These are phyloP conservation scores for Scaptomyza parva DNA, from an alignment of 2,888 invertebrate genomes.

Conservation along the genomic window DNA sequence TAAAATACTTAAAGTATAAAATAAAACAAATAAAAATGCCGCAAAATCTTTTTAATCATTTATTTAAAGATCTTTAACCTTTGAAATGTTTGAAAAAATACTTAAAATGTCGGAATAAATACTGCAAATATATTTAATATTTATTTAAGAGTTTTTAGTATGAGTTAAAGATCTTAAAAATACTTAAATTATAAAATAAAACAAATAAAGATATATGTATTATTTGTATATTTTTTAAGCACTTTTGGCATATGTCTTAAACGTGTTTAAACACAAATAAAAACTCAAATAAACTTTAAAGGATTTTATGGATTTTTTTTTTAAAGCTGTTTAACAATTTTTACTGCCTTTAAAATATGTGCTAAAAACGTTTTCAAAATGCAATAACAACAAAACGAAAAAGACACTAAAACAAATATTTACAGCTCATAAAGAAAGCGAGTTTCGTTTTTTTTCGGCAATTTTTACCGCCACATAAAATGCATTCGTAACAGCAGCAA, in stretches of 20 bases:
- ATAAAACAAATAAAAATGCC: neutral
- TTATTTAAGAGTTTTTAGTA: neutral
- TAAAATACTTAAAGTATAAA: neutral
- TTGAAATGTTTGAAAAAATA: no score
- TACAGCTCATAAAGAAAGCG: neutral
- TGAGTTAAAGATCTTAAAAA: slow-evolving; percentile 1
- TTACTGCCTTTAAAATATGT: no score
- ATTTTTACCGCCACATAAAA: slow-evolving; percentile 70
- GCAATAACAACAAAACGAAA: slow-evolving; percentile 1
- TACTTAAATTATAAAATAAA: neutral
- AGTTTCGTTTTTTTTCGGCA: neutral
- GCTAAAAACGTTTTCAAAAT: no score
- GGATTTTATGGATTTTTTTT: no score
- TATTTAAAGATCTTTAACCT: neutral
- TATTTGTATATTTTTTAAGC: no score
- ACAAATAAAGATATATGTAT: neutral
- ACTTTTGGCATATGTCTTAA: no score
- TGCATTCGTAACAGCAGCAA: slow-evolving; percentile 36
- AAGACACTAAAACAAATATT: slow-evolving; percentile 10
- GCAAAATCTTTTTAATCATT: neutral
- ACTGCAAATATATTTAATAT: neutral
- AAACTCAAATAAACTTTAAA: no score
- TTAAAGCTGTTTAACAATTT: no score
- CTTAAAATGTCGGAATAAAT: neutral
- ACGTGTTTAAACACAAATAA: no score